Conservation (phyloP, 2,113 vertebrate genomes). For the Brienomyrus brachyistius region DNA sequence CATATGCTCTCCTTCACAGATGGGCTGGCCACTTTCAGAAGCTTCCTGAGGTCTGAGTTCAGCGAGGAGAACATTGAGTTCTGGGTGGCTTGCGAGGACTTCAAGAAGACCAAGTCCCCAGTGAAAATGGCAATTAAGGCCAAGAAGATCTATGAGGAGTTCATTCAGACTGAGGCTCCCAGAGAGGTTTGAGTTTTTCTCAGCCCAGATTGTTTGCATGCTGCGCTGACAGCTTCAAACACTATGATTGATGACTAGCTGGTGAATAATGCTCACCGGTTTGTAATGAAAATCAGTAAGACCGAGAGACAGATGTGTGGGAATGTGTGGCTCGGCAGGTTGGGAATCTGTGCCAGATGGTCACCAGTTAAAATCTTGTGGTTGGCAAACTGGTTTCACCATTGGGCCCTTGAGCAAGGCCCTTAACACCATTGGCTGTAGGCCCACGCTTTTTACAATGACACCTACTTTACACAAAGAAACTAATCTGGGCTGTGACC, state of each 20-base stretch:
- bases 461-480: background rate
- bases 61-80: slow-evolving; percentile 74
- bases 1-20: slow-evolving; percentile 41
- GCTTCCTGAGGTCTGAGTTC: slow-evolving; percentile 68
- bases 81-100: slow-evolving; percentile 71
- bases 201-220: background rate
- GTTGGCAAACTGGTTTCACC: background rate
- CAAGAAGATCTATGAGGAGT: slow-evolving; percentile 67
- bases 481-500: background rate
- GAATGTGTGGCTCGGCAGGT: background rate
- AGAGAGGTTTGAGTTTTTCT: slow-evolving; percentile 55
- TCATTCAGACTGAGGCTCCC: slow-evolving; percentile 63
- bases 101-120: slow-evolving; percentile 64
- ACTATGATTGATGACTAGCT: background rate
- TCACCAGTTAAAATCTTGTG: background rate
- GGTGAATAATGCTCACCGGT: background rate
- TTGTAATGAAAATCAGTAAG: background rate
- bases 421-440: background rate
- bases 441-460: background rate
- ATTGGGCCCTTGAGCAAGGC: background rate
- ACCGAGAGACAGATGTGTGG: background rate
- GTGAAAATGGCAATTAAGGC: slow-evolving; percentile 59
- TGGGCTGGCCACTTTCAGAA: slow-evolving; percentile 63
- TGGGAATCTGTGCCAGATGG: background rate
- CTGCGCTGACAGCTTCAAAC: background rate